A percentile compares a stretch with the other conserved stretches of the same genome.
These are phyloP conservation scores for Panopea generosa DNA, from an alignment of 2,888 invertebrate species.

Conservation along the genomic window DNA sequence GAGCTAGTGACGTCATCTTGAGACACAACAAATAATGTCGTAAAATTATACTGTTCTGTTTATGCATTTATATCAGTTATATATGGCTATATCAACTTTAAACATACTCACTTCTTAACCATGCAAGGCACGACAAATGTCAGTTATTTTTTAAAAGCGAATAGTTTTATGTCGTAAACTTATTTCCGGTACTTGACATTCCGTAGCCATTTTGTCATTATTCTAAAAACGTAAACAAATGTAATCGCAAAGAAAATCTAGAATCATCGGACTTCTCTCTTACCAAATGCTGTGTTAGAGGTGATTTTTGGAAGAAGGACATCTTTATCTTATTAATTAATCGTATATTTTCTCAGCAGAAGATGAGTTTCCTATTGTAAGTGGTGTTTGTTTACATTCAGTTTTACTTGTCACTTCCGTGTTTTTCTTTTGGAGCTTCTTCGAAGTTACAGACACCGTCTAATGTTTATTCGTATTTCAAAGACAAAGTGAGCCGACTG, in stretches of 20 bases:
- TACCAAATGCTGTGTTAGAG: neutral
- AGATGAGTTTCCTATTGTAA: conserved; percentile 54
- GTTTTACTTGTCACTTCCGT: conserved; percentile 19
- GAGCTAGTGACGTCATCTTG: too few relatives aligned
- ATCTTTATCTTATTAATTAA: neutral
- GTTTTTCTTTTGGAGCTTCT: conserved; percentile 3
- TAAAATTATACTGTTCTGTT: too few relatives aligned
- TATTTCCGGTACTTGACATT: conserved; percentile 13
- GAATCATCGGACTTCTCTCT: neutral
- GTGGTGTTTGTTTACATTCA: conserved; percentile 10
- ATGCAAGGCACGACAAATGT: too few relatives aligned
- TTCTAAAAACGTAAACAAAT: conserved; percentile 7
- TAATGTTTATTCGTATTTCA: too few relatives aligned
- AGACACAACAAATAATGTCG: too few relatives aligned
- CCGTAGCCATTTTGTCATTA: neutral
- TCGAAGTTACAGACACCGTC: too few relatives aligned
- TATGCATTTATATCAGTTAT: too few relatives aligned
- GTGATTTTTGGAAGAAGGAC: neutral
- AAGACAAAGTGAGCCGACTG: too few relatives aligned
- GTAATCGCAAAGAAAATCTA: neutral
- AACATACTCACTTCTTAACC: too few relatives aligned
- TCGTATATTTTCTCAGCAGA: neutral
- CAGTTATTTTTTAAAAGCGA: too few relatives aligned
- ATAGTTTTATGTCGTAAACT: neutral
- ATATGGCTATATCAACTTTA: too few relatives aligned